phyloP scores from a whole-genome alignment of 2,113 vertebrate genomes.

The Chaetura pelagica region DNA sequence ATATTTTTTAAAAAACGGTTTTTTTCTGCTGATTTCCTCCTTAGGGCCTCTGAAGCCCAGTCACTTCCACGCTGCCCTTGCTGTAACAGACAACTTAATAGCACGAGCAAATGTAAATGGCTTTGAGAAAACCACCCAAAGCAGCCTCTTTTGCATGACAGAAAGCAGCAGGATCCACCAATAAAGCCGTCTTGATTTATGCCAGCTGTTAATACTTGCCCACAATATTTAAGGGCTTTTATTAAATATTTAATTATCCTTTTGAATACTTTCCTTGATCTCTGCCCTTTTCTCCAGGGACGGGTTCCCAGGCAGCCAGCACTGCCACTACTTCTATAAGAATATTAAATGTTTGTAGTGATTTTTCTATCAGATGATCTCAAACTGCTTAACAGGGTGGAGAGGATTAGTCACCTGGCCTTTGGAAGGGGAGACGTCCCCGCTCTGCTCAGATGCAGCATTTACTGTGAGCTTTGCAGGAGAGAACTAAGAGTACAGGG shows the following conservation, averaged over 20 bases:
- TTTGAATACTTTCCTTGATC: slow-evolving; percentile 50
- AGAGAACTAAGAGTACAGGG: background rate
- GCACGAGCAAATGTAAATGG: background rate
- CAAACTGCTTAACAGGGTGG: background rate
- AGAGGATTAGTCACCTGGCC: background rate
- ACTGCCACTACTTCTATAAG: background rate
- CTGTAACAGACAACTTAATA: background rate
- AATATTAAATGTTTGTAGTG: slow-evolving; percentile 30
- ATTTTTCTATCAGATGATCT: background rate
- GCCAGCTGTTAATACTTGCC: background rate
- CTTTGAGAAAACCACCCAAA: background rate
- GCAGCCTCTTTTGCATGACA: background rate
- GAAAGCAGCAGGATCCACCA: background rate
- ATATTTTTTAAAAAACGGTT: accelerated
- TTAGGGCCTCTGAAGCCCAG: background rate
- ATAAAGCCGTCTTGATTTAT: slow-evolving; percentile 1
- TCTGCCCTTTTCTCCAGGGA: slow-evolving; percentile 34
- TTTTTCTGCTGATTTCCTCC: background rate
- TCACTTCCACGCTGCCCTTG: background rate
- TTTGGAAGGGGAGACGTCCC: accelerated
- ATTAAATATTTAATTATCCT: slow-evolving; percentile 57
- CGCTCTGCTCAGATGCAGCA: background rate
- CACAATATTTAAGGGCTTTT: background rate
- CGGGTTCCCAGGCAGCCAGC: background rate
- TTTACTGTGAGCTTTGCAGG: background rate